A percentile compares a stretch with the other conserved stretches of the same genome.
phyloP scores from a whole-genome alignment of 2,113 vertebrate species.

The Notiomystis cincta region DNA sequence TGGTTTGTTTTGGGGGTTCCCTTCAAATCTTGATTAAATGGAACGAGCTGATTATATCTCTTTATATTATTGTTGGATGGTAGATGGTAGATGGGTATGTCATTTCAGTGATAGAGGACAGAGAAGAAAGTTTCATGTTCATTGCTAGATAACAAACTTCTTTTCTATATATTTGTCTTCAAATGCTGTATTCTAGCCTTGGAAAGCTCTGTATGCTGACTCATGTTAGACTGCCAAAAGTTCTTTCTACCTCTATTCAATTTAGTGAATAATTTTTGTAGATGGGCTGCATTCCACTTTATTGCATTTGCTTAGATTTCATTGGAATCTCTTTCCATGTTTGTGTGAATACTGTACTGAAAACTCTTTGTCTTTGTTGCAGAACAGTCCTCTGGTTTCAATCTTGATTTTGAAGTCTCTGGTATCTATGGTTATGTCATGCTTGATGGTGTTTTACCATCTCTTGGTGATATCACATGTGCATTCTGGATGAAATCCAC shows the following conservation, averaged over 20 bases:
- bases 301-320: background rate
- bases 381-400: slow-evolving; percentile 94
- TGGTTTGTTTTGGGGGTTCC: background rate
- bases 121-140: background rate
- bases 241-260: background rate
- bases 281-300: background rate
- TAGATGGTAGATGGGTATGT: background rate
- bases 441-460: slow-evolving; percentile 88
- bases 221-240: background rate
- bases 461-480: slow-evolving; percentile 86
- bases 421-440: slow-evolving; percentile 92
- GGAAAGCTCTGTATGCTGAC: background rate
- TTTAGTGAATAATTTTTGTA: background rate
- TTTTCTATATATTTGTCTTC: background rate
- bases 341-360: background rate
- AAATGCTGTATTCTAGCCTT: background rate
- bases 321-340: background rate
- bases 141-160: background rate
- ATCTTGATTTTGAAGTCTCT: slow-evolving; percentile 96
- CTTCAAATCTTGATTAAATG: background rate
- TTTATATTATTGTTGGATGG: background rate
- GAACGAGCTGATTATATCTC: background rate
- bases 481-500: slow-evolving; percentile 96
- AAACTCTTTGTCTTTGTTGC: slow-evolving; percentile 51
- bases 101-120: background rate